phyloP scores from a whole-genome alignment of 1,140 invertebrate species.

The Phthorimaea operculella region DNA sequence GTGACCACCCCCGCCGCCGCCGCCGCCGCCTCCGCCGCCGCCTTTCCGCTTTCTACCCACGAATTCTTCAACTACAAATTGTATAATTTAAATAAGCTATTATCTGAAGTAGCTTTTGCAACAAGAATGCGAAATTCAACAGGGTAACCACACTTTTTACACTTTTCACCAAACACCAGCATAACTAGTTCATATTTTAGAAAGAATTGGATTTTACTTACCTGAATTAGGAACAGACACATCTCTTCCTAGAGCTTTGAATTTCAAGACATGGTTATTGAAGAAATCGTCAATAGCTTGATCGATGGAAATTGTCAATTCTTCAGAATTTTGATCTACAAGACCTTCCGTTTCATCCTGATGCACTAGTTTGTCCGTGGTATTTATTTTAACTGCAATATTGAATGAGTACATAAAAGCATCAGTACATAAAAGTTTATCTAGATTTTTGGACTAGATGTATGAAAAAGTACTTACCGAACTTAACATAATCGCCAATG shows the following conservation, averaged over 20 bases:
- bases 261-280: constrained; percentile 64
- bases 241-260: constrained; percentile 40
- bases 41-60: constrained; percentile 60
- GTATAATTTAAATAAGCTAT: too few species aligned
- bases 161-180: background rate
- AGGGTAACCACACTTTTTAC: too few species aligned
- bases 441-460: background rate
- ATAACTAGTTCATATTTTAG: background rate
- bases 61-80: constrained; percentile 41
- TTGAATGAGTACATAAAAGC: background rate
- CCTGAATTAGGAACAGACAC: constrained; percentile 36
- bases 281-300: constrained; percentile 68
- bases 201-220: too few species aligned
- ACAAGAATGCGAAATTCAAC: too few species aligned
- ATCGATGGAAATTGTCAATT: constrained; percentile 60
- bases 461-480: constrained; percentile 51
- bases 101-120: too few species aligned
- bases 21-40: constrained; percentile 32
- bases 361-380: constrained; percentile 13
- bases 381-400: constrained; percentile 44
- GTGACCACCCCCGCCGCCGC: constrained; percentile 36
- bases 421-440: too few species aligned
- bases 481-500: constrained; percentile 64
- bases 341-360: constrained; percentile 10
- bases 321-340: constrained; percentile 16